Evolutionary conservation across 2,888 invertebrate genomes (phyloP).

Genomic region (Branchellion lobata): DNA sequence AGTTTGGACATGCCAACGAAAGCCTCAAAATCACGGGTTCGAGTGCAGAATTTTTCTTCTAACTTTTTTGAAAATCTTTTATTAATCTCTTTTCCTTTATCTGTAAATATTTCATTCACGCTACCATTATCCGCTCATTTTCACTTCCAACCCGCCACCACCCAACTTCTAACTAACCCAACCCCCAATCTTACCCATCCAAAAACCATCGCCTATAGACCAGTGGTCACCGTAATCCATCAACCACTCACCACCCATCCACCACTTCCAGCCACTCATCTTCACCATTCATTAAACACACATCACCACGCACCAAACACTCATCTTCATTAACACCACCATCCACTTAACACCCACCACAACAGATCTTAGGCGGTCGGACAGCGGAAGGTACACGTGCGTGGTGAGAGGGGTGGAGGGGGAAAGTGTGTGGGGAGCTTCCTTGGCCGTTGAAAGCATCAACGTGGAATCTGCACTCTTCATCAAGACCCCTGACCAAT

Average conservation of each 20-base stretch:
- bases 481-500: slow-evolving; percentile 53
- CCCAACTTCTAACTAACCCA: too few species aligned
- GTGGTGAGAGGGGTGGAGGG: slow-evolving; percentile 78
- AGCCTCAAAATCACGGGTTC: slow-evolving; percentile 28
- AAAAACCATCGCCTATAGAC: too few species aligned
- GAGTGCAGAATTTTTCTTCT: too few species aligned
- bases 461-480: slow-evolving; percentile 63
- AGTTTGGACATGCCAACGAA: neutral
- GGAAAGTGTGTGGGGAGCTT: slow-evolving; percentile 66
- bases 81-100: too few species aligned
- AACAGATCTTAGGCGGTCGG: slow-evolving; percentile 70
- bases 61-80: too few species aligned
- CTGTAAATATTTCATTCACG: too few species aligned
- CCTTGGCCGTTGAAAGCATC: slow-evolving; percentile 57
- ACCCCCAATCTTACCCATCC: too few species aligned
- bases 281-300: neutral
- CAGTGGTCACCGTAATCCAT: too few species aligned
- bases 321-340: neutral
- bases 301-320: neutral
- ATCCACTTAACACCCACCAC: slow-evolving; percentile 13
- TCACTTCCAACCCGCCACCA: too few species aligned
- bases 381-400: slow-evolving; percentile 79
- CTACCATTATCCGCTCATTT: too few species aligned
- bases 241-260: too few species aligned
- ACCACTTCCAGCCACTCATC: too few species aligned